A percentile compares a stretch with the other conserved stretches of the same genome.
Evolutionary conservation across 2,888 invertebrate species (phyloP).

Genomic region (Dryobota labecula): DNA sequence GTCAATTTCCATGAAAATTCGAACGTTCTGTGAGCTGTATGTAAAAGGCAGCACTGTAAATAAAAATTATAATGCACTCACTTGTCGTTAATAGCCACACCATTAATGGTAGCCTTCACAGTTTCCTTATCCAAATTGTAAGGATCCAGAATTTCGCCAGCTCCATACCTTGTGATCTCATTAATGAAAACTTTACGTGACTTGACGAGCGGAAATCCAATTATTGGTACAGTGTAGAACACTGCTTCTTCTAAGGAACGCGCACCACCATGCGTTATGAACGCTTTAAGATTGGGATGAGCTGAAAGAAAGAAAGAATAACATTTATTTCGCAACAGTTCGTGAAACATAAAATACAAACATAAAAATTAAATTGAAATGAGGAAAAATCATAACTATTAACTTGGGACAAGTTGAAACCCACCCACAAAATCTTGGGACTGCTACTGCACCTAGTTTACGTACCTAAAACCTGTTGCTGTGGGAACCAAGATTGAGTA

Average conservation of each 20-base stretch:
- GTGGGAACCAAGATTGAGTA: constrained; percentile 88
- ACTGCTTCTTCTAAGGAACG: constrained; percentile 87
- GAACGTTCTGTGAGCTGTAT: background rate
- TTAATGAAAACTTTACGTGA: constrained; percentile 82
- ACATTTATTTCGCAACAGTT: background rate
- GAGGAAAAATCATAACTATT: too few species aligned
- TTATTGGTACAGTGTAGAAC: constrained; percentile 83
- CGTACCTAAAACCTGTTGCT: constrained; percentile 89
- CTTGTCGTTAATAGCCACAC: constrained; percentile 77
- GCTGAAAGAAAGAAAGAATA: constrained; percentile 70
- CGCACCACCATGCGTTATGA: constrained; percentile 85
- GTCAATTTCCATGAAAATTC: background rate
- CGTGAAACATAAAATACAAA: too few species aligned
- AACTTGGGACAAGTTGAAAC: too few species aligned
- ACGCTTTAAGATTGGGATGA: constrained; percentile 85
- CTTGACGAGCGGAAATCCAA: constrained; percentile 82
- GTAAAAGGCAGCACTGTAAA: background rate
- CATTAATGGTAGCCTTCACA: constrained; percentile 74
- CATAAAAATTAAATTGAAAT: too few species aligned
- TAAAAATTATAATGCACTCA: constrained; percentile 66
- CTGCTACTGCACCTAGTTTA: background rate
- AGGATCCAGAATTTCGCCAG: constrained; percentile 83
- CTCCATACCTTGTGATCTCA: constrained; percentile 80
- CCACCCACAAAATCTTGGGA: too few species aligned
- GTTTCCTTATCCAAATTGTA: constrained; percentile 80